Evolutionary conservation across 2,113 vertebrate genomes (phyloP).

Genomic region (Mustelus asterias): DNA sequence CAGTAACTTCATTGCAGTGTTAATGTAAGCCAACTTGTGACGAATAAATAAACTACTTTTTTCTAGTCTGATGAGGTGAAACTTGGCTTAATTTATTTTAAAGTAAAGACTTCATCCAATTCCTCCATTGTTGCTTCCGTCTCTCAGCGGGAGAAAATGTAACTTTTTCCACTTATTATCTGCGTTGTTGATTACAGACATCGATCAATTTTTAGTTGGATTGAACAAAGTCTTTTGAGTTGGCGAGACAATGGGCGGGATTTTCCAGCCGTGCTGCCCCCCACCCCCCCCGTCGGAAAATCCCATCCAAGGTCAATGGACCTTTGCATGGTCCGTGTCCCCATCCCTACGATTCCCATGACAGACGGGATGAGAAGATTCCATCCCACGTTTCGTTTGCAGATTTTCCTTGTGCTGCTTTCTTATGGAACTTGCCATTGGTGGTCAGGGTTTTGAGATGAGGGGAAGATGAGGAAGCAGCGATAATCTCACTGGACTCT

Average conservation of each 20-base stretch:
- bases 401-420: slow-evolving; percentile 46
- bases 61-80: neutral
- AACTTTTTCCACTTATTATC: neutral
- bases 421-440: slow-evolving; percentile 46
- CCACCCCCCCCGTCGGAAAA: too few species aligned
- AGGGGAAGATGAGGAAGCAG: neutral
- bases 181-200: neutral
- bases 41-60: too few species aligned
- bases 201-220: neutral
- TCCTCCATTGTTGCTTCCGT: neutral
- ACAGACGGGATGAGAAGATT: too few species aligned
- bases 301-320: too few species aligned
- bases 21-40: too few species aligned
- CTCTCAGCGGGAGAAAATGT: neutral
- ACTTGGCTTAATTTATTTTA: neutral
- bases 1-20: too few species aligned
- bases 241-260: too few species aligned
- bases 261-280: too few species aligned
- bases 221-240: neutral
- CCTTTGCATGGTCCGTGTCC: too few species aligned
- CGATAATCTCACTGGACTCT: neutral
- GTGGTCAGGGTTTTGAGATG: slow-evolving; percentile 41
- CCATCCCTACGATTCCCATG: too few species aligned
- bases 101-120: neutral
- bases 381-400: slow-evolving; percentile 43